Conservation (phyloP, 2,113 vertebrate species). For the Pithys albifrons region DNA sequence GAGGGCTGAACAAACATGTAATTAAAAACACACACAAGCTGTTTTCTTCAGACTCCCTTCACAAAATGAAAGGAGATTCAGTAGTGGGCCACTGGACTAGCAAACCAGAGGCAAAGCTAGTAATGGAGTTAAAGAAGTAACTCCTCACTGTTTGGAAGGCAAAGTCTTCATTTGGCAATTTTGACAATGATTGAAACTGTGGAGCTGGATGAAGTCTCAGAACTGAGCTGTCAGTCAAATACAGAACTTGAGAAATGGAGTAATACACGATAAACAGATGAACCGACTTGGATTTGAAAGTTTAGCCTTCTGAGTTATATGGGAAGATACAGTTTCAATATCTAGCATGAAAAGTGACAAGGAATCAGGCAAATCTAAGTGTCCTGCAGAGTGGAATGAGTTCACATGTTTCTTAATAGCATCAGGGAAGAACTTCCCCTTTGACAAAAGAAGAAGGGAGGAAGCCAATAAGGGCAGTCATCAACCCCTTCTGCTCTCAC, state of each 20-base stretch:
- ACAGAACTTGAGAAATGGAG: background rate
- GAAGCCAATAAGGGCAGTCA: background rate
- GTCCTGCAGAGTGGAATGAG: background rate
- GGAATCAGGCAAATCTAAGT: background rate
- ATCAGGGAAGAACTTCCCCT: background rate
- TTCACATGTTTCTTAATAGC: background rate
- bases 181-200: background rate
- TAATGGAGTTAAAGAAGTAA: background rate
- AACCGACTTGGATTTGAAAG: background rate
- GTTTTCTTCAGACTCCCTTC: background rate
- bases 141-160: background rate
- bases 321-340: background rate
- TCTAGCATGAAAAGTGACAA: background rate
- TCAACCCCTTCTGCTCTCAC: background rate
- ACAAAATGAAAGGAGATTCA: background rate
- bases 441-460: background rate
- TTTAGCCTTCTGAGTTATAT: background rate
- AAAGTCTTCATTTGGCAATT: background rate
- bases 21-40: slow-evolving; percentile 22
- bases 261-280: background rate
- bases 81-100: background rate
- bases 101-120: background rate
- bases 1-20: slow-evolving; percentile 21
- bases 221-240: background rate
- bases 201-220: background rate